Conservation (phyloP, 2,113 vertebrate species). For the Suricata suricatta region DNA sequence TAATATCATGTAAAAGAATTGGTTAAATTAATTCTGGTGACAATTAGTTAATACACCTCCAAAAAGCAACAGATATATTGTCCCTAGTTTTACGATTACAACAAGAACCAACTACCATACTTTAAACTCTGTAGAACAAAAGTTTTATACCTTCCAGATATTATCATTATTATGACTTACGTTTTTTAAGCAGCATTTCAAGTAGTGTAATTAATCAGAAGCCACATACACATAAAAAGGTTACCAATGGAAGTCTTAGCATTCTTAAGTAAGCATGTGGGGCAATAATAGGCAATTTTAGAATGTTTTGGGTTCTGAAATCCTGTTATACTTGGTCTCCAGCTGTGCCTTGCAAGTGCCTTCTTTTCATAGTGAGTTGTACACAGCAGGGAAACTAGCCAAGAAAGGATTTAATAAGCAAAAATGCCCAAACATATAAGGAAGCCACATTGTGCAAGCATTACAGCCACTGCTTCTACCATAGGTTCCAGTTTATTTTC, state of each 20-base stretch:
- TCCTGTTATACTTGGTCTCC: constrained; percentile 69
- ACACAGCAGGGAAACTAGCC: constrained; percentile 70
- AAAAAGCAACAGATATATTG: neutral
- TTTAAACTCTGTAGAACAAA: neutral
- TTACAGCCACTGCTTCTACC: constrained; percentile 61
- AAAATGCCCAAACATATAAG: constrained; percentile 70
- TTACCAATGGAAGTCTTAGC: constrained; percentile 30
- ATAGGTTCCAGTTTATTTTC: constrained; percentile 61
- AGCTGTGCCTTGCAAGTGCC: constrained; percentile 69
- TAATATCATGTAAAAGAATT: neutral
- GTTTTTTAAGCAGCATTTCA: constrained; percentile 54
- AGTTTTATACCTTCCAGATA: neutral
- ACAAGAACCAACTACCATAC: neutral
- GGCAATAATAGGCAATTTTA: constrained; percentile 59
- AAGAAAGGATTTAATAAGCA: constrained; percentile 75
- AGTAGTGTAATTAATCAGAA: constrained; percentile 52
- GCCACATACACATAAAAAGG: constrained; percentile 9
- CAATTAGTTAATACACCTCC: neutral
- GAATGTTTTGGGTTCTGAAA: constrained; percentile 68
- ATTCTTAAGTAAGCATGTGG: constrained; percentile 37
- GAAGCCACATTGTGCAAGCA: constrained; percentile 47
- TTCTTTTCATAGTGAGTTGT: constrained; percentile 76
- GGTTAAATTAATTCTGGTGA: neutral
- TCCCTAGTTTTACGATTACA: neutral
- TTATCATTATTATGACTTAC: constrained; percentile 16